phyloP scores from a whole-genome alignment of 1,140 invertebrate species.

The Leptoteleia sp. region DNA sequence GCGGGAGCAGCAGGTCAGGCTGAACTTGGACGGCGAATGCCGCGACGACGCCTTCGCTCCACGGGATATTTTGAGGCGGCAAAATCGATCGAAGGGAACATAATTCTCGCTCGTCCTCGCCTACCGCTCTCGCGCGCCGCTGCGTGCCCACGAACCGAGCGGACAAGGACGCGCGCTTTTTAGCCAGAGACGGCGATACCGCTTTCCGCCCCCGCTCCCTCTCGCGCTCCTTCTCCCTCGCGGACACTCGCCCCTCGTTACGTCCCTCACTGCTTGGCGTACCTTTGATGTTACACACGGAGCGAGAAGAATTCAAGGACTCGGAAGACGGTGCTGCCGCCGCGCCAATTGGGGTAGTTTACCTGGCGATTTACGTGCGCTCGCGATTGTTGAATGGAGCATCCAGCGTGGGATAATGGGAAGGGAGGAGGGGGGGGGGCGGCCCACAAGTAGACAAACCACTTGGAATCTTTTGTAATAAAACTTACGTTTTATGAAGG shows the following conservation, averaged over 20 bases:
- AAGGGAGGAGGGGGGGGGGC: too few relatives aligned
- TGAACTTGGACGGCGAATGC: conserved; percentile 45
- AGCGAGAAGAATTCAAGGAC: conserved; percentile 28
- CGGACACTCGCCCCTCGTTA: conserved; percentile 24
- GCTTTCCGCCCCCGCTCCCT: neutral
- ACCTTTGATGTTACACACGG: conserved; percentile 22
- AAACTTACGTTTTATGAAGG: too few relatives aligned
- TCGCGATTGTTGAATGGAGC: conserved; percentile 1
- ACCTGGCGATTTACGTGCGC: conserved; percentile 14
- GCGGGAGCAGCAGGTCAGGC: conserved; percentile 29
- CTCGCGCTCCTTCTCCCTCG: conserved; percentile 1
- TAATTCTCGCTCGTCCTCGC: conserved; percentile 48
- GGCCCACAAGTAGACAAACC: too few relatives aligned
- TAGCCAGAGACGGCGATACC: neutral
- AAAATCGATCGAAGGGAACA: conserved; percentile 62
- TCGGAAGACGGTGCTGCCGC: neutral
- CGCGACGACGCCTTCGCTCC: conserved; percentile 60
- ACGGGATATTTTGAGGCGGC: conserved; percentile 61
- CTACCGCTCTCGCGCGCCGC: conserved; percentile 40
- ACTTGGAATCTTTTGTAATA: too few relatives aligned
- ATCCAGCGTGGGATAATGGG: too few relatives aligned
- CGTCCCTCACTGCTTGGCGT: conserved; percentile 17
- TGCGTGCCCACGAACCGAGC: neutral
- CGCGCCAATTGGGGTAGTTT: conserved; percentile 23
- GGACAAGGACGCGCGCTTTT: neutral